Conservation (phyloP, 2,113 vertebrate genomes). For the Tautogolabrus adspersus region DNA sequence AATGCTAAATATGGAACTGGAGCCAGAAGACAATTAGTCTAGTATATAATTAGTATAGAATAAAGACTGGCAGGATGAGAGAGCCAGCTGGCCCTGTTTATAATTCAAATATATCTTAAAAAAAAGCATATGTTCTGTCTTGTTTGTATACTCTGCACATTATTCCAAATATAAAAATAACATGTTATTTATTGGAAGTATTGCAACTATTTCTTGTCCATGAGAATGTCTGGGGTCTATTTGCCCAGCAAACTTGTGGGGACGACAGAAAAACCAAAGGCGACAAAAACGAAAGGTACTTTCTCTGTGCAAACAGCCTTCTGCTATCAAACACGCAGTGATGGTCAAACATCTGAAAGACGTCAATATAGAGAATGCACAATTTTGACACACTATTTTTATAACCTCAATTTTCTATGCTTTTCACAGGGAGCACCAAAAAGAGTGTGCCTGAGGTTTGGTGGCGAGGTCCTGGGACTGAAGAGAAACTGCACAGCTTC, state of each 20-base stretch:
- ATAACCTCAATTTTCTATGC: neutral
- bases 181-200: too few species aligned
- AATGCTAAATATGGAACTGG: neutral
- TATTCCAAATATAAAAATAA: too few species aligned
- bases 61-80: neutral
- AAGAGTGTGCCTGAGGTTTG: conserved; percentile 84
- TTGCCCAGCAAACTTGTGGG: too few species aligned
- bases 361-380: neutral
- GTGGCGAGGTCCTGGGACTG: conserved; percentile 80
- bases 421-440: conserved; percentile 78
- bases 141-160: too few species aligned
- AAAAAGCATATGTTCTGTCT: neutral
- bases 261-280: too few species aligned
- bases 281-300: too few species aligned
- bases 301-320: neutral
- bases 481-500: conserved; percentile 85
- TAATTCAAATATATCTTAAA: neutral
- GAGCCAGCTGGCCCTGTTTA: neutral
- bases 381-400: neutral
- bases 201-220: too few species aligned
- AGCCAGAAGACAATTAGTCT: neutral
- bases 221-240: too few species aligned
- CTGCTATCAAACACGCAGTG: neutral
- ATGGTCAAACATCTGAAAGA: neutral
- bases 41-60: neutral